Conservation (phyloP, 2,888 invertebrate species). For the Oscheius onirici region DNA sequence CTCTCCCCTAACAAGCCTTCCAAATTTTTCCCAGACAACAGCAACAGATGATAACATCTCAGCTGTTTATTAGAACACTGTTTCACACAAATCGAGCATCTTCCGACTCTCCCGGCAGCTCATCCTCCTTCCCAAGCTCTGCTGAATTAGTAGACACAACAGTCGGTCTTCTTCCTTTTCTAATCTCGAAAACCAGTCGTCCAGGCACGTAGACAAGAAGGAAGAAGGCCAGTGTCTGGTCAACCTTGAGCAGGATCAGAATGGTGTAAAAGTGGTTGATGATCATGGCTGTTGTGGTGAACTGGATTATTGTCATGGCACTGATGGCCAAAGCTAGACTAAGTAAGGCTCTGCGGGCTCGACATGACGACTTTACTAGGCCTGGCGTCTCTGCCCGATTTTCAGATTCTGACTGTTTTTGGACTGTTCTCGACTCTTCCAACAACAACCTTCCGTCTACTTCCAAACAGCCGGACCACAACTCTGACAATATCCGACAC, state of each 20-base stretch:
- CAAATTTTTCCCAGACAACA: slow-evolving; percentile 38
- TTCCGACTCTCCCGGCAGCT: slow-evolving; percentile 21
- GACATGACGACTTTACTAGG: slow-evolving; percentile 18
- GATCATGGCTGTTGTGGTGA: slow-evolving; percentile 24
- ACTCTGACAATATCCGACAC: too few relatives aligned
- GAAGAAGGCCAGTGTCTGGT: slow-evolving; percentile 34
- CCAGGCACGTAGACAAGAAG: slow-evolving; percentile 28
- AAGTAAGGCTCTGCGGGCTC: slow-evolving; percentile 31
- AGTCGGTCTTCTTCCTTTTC: slow-evolving; percentile 15
- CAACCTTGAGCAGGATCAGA: slow-evolving; percentile 30
- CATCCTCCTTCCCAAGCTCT: neutral
- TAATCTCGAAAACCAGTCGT: slow-evolving; percentile 33
- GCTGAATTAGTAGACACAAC: neutral
- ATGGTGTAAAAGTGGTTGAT: slow-evolving; percentile 34
- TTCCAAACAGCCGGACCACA: too few relatives aligned
- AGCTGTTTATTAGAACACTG: slow-evolving; percentile 37
- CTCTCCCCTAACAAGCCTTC: slow-evolving; percentile 23
- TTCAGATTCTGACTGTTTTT: too few relatives aligned
- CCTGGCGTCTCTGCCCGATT: too few relatives aligned
- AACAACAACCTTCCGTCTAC: too few relatives aligned
- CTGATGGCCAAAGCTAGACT: slow-evolving; percentile 28
- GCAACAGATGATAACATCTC: slow-evolving; percentile 39
- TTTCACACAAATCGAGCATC: slow-evolving; percentile 38
- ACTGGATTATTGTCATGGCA: slow-evolving; percentile 34
- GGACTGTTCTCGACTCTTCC: too few relatives aligned